phyloP scores from a whole-genome alignment of 2,113 vertebrate genomes.

The Columba janthina region DNA sequence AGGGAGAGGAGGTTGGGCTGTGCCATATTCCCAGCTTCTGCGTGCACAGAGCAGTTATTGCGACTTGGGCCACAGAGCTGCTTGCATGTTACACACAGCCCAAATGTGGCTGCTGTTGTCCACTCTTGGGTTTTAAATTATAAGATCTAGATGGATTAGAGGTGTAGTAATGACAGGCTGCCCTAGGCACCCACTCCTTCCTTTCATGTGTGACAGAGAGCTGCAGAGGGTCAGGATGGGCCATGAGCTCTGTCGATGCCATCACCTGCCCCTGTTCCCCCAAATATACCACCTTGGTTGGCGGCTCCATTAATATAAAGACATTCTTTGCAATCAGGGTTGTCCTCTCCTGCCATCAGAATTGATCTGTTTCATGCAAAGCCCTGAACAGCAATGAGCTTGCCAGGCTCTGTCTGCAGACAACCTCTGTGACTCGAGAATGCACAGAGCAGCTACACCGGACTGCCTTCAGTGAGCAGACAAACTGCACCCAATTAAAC shows the following conservation, averaged over 20 bases:
- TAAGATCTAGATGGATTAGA: not conserved
- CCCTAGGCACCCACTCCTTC: not conserved
- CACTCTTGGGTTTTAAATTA: not conserved
- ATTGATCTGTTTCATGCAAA: not conserved
- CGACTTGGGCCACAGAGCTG: not conserved
- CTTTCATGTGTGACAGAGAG: not conserved
- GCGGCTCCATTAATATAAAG: not conserved
- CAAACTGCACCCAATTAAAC: not conserved
- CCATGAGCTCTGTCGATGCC: fast-evolving
- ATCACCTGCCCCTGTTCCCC: not conserved
- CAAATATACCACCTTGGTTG: not conserved
- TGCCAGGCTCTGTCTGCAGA: not conserved
- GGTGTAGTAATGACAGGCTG: not conserved
- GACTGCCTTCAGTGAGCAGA: not conserved
- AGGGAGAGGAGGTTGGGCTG: not conserved
- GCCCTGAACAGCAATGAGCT: not conserved
- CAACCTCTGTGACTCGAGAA: not conserved
- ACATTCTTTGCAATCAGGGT: not conserved
- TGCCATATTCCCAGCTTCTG: not conserved
- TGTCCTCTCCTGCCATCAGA: not conserved
- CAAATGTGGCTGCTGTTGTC: not conserved
- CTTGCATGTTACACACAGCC: not conserved
- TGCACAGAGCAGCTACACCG: not conserved
- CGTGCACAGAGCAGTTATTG: not conserved
- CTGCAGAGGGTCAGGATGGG: not conserved